A percentile compares a stretch with the other conserved stretches of the same genome.
Evolutionary conservation across 2,113 vertebrate genomes (phyloP).

Genomic region (Tautogolabrus adspersus): DNA sequence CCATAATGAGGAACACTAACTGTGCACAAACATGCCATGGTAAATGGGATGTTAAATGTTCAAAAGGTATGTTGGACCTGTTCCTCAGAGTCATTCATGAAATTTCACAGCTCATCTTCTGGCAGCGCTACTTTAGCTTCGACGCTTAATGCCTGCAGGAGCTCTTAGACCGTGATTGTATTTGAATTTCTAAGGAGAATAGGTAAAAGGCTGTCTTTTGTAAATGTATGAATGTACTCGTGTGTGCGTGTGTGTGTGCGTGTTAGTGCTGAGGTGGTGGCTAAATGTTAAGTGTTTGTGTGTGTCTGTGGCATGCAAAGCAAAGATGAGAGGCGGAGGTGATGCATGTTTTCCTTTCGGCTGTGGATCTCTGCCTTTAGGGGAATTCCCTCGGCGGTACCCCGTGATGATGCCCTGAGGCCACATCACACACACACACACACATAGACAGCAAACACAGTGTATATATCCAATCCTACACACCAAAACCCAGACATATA

Average conservation of each 20-base stretch:
- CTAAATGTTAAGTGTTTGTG: slow-evolving; percentile 22
- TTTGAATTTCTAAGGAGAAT: slow-evolving; percentile 27
- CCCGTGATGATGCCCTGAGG: slow-evolving; percentile 53
- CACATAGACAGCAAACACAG: neutral
- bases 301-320: slow-evolving; percentile 56
- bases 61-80: slow-evolving; percentile 26
- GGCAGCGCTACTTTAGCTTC: slow-evolving; percentile 35
- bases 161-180: slow-evolving; percentile 40
- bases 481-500: slow-evolving; percentile 5
- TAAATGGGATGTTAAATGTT: slow-evolving; percentile 44
- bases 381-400: slow-evolving; percentile 57
- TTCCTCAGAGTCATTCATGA: slow-evolving; percentile 31
- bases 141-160: slow-evolving; percentile 29
- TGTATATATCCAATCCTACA: slow-evolving; percentile 31
- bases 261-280: neutral
- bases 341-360: slow-evolving; percentile 63
- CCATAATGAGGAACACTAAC: slow-evolving; percentile 22
- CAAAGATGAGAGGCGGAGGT: slow-evolving; percentile 53
- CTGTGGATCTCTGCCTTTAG: slow-evolving; percentile 58
- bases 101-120: slow-evolving; percentile 54
- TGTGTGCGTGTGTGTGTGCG: neutral
- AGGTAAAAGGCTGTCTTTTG: neutral
- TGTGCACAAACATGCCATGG: slow-evolving; percentile 28
- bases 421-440: slow-evolving; percentile 35
- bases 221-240: slow-evolving; percentile 27